These are phyloP conservation scores for Bombus ignitus DNA, from an alignment of 1,140 invertebrate species.

Conservation along the genomic window DNA sequence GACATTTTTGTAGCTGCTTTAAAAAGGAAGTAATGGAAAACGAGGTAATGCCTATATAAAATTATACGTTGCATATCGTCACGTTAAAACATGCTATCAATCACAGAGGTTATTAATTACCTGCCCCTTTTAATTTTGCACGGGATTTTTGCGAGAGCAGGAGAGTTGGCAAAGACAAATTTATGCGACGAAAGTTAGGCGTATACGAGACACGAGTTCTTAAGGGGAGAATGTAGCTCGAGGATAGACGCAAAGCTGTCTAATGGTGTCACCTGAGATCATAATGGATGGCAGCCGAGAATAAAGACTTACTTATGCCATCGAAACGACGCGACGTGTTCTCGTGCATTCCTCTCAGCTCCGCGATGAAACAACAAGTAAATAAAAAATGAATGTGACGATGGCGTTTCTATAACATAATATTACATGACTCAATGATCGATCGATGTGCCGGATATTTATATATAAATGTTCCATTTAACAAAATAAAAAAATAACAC, in stretches of 20 bases:
- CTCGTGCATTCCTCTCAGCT: neutral
- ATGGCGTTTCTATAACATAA: neutral
- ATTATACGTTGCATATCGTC: neutral
- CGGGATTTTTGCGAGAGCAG: neutral
- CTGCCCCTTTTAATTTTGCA: neutral
- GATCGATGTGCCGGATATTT: neutral
- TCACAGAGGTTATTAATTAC: constrained; percentile 1
- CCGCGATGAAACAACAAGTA: constrained; percentile 8
- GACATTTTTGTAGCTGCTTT: neutral
- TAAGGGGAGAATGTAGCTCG: neutral
- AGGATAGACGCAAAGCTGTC: constrained; percentile 52
- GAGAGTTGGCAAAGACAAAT: constrained; percentile 5
- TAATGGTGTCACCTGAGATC: constrained; percentile 72
- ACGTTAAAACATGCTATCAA: neutral
- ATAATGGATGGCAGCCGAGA: constrained; percentile 67
- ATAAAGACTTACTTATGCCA: constrained; percentile 68
- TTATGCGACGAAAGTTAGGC: constrained; percentile 21
- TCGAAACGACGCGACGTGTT: constrained; percentile 36
- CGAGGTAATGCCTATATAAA: neutral
- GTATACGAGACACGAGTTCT: constrained; percentile 15
- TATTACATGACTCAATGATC: neutral
- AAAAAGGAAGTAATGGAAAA: neutral
- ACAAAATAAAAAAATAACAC: neutral
- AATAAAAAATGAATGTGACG: constrained; percentile 3
- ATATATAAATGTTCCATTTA: neutral